Evolutionary conservation across 2,888 invertebrate species (phyloP).

Genomic region (Cetonia aurata): DNA sequence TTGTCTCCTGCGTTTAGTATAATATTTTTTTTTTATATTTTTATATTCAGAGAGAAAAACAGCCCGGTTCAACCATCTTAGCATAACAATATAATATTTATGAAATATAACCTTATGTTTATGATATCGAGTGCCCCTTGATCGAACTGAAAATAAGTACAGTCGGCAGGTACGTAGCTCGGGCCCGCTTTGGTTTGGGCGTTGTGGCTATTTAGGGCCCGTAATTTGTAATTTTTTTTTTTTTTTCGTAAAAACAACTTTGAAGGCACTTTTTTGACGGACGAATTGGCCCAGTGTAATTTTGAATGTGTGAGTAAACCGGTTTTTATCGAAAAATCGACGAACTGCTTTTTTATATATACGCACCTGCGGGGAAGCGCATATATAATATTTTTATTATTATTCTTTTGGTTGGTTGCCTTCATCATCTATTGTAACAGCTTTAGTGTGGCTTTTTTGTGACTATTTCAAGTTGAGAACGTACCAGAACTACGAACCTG

Average conservation of each 20-base stretch:
- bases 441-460: constrained; percentile 76
- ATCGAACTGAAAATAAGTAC: constrained; percentile 61
- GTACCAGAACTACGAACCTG: constrained; percentile 63
- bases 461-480: constrained; percentile 84
- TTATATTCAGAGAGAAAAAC: constrained; percentile 40
- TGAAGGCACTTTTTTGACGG: constrained; percentile 97
- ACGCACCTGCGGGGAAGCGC: too few relatives aligned
- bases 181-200: constrained; percentile 74
- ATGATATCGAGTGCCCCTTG: constrained; percentile 69
- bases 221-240: constrained; percentile 80
- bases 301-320: constrained; percentile 73
- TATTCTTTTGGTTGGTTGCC: constrained; percentile 72
- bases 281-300: constrained; percentile 91
- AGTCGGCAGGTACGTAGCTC: constrained; percentile 64
- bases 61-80: constrained; percentile 64
- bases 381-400: constrained; percentile 1
- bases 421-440: constrained; percentile 85
- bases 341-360: constrained; percentile 57
- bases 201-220: constrained; percentile 91
- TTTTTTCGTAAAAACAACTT: constrained; percentile 87
- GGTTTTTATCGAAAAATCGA: constrained; percentile 56
- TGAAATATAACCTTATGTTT: constrained; percentile 67
- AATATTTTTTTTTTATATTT: constrained; percentile 41
- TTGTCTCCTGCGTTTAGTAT: constrained; percentile 23
- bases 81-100: constrained; percentile 69